Percentiles rank a stretch among this genome's conserved stretches.
Evolutionary conservation across 2,888 invertebrate species (phyloP).

Genomic region (Panopea generosa): DNA sequence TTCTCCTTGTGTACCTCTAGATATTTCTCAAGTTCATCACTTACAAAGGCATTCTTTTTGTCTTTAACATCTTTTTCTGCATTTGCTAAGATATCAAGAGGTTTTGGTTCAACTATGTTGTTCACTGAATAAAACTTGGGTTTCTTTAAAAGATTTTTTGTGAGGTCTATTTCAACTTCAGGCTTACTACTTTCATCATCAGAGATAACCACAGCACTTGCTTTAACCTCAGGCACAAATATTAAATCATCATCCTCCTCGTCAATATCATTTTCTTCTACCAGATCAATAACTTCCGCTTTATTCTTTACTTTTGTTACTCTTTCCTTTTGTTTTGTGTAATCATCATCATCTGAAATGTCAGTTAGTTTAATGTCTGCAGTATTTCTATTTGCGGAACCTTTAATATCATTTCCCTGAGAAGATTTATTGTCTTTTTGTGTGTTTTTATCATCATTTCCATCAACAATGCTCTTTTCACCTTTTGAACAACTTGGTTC

Average conservation of each 20-base stretch:
- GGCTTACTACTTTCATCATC: constrained; percentile 32
- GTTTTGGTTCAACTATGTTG: constrained; percentile 68
- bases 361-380: too few relatives aligned
- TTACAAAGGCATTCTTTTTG: constrained; percentile 70
- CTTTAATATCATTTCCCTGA: too few relatives aligned
- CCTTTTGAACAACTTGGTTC: too few relatives aligned
- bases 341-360: too few relatives aligned
- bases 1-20: constrained; percentile 53
- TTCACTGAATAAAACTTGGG: constrained; percentile 41
- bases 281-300: not conserved
- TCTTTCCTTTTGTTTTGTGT: too few relatives aligned
- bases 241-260: constrained; percentile 31
- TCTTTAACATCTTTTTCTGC: constrained; percentile 59
- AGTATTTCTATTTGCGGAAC: too few relatives aligned
- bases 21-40: constrained; percentile 72
- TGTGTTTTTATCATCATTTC: too few relatives aligned
- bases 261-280: not conserved
- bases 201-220: constrained; percentile 30
- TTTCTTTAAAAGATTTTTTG: constrained; percentile 15
- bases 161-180: constrained; percentile 10
- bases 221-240: constrained; percentile 28
- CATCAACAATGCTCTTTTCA: too few relatives aligned
- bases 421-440: too few relatives aligned
- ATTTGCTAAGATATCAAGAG: constrained; percentile 65
- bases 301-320: not conserved